Percentiles rank a stretch among this genome's conserved stretches.
Evolutionary conservation across 2,888 invertebrate species (phyloP).

Genomic region (Drosophila koepferae): DNA sequence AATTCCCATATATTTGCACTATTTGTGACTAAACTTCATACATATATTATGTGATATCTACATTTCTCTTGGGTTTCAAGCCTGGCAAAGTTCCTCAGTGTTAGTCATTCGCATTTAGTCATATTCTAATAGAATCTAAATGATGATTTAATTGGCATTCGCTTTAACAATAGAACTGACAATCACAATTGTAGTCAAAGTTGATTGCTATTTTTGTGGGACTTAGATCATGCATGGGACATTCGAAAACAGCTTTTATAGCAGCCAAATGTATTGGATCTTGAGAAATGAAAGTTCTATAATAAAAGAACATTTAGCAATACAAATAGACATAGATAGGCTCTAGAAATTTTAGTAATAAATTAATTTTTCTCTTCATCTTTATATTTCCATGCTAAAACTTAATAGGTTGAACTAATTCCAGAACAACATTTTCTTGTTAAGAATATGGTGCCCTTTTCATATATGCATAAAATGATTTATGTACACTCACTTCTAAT

Average conservation of each 20-base stretch:
- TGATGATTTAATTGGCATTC: constrained; percentile 2
- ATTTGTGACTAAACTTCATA: not conserved
- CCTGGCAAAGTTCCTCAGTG: not conserved
- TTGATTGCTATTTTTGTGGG: not conserved
- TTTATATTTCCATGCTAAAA: too few relatives aligned
- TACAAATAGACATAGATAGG: too few relatives aligned
- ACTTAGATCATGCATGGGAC: not conserved
- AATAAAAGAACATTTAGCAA: too few relatives aligned
- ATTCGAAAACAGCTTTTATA: not conserved
- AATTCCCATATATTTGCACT: too few relatives aligned
- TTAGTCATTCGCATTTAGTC: not conserved
- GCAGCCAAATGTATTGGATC: not conserved
- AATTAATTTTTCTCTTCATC: too few relatives aligned
- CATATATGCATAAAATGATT: not conserved
- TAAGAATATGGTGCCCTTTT: not conserved
- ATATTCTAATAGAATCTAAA: not conserved
- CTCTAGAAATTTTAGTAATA: too few relatives aligned
- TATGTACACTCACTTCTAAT: not conserved
- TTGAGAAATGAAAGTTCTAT: too few relatives aligned
- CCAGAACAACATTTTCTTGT: too few relatives aligned
- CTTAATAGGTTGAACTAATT: too few relatives aligned
- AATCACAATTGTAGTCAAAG: not conserved
- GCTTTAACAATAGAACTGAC: not conserved
- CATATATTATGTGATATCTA: not conserved
- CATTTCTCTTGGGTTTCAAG: not conserved